Base-by-base conservation (phyloP, 2,888 invertebrate species). In the Copidosoma aretas region DNA sequence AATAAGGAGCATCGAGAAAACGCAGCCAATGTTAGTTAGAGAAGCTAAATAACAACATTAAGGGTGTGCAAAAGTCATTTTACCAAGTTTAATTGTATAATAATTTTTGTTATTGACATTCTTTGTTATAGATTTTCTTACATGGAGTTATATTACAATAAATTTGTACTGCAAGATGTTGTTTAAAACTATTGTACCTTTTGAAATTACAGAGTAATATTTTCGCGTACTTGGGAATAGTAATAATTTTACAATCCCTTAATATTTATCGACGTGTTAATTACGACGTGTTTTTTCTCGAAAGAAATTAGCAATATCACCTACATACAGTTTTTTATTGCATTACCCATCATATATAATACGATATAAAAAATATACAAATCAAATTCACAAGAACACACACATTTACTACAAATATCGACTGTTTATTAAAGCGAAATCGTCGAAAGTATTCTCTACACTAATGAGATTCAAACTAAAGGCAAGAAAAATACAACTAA, bases 301-400 rank as follows among this genome's bases (percentile, higher is more conserved):
- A 19, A 67, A 64, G 19, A 62, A 68, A 62, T 64, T 62, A 53
- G 14, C 19, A 65, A 65, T 60, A 65, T 41, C 65, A 60, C 57
- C 64, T 68, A 49, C 60, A 63, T 61, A 62, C 32, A 32, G 32
- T 32, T 17, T 68, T 68, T 46, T 68, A 66, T 71, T 68, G 63
- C 46, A 61, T 71, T 64, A 65, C 60, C 62, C 58, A 60, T 56
- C 21, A 61, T 39, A 68, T 39, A 68, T 64, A 63, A 39, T 67
- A 67, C 22, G 24, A 43, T 66, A 71, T 71, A 64, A 68, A 71
- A 32, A 71, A 71, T 68, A 71, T 71, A 71, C 66, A 71, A 64
- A 71, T 71, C n/a, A 71, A 66, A 66, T 66, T 15, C 54, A 71
- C 59, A 64, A 57, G 60, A 66, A 66, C 32, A 32, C 32, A 46